These are phyloP conservation scores for Pseudobourletiella spinata DNA, from an alignment of 1,140 invertebrate genomes.

Conservation along the genomic window DNA sequence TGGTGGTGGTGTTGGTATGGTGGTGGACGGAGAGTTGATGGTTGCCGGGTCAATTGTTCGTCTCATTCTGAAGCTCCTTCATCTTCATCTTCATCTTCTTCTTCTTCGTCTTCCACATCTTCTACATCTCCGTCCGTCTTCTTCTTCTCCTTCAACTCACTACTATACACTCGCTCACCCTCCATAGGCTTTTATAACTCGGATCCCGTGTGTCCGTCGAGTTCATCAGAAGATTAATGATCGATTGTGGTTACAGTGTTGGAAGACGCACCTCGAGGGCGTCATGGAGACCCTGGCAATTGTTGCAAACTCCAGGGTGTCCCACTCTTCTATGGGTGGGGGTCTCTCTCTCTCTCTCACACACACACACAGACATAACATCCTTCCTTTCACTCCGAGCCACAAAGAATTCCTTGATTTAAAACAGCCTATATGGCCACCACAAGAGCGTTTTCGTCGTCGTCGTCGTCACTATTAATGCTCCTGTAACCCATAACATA, in stretches of 20 bases:
- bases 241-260: conserved; percentile 29
- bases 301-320: conserved; percentile 27
- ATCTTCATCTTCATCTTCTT: too few relatives aligned
- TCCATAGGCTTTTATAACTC: too few relatives aligned
- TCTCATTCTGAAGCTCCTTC: too few relatives aligned
- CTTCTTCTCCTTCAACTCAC: too few relatives aligned
- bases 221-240: conserved; percentile 32
- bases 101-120: too few relatives aligned
- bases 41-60: conserved; percentile 8
- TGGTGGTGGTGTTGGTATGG: background rate
- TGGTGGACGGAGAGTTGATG: background rate
- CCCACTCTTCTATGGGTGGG: conserved; percentile 28
- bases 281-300: conserved; percentile 23
- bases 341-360: conserved; percentile 11
- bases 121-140: too few relatives aligned
- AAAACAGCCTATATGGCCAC: too few relatives aligned
- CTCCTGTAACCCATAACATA: too few relatives aligned
- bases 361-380: too few relatives aligned
- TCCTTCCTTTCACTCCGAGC: background rate
- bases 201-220: conserved; percentile 15
- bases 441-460: too few relatives aligned
- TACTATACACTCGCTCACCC: too few relatives aligned
- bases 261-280: conserved; percentile 30
- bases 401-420: conserved; percentile 15
- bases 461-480: too few relatives aligned